phyloP scores from a whole-genome alignment of 2,113 vertebrate genomes.

The Okapia johnstoni region DNA sequence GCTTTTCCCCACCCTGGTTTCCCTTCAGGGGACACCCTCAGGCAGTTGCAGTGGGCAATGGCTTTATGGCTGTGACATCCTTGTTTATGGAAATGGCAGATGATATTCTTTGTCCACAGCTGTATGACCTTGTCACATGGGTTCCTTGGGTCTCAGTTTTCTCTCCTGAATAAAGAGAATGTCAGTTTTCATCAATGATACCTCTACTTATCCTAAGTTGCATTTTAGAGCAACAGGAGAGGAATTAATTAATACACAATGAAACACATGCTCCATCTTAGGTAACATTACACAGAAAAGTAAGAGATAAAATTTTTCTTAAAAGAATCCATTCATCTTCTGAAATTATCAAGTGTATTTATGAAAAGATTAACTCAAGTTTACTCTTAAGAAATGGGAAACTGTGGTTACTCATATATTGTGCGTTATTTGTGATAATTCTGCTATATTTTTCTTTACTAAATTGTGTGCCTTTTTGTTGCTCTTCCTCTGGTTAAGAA shows the following conservation, averaged over 20 bases:
- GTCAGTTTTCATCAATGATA: not conserved
- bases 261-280: not conserved
- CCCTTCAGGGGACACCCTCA: not conserved
- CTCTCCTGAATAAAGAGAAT: not conserved
- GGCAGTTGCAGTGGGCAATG: not conserved
- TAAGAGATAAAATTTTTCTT: not conserved
- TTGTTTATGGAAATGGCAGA: not conserved
- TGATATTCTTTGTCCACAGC: not conserved
- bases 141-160: not conserved
- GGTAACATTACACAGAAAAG: not conserved
- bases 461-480: not conserved
- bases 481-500: slow-evolving; percentile 25
- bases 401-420: not conserved
- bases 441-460: slow-evolving; percentile 11
- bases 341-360: not conserved
- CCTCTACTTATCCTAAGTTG: not conserved
- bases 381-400: not conserved
- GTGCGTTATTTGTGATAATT: not conserved
- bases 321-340: not conserved
- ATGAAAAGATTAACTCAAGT: not conserved
- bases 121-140: not conserved
- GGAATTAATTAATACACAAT: not conserved
- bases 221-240: not conserved
- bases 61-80: not conserved
- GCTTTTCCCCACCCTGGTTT: not conserved